Evolutionary conservation across 1,140 invertebrate species (phyloP), one percentile per base, ranked within the genome.

Genomic region (Phocides pigmalion): DNA sequence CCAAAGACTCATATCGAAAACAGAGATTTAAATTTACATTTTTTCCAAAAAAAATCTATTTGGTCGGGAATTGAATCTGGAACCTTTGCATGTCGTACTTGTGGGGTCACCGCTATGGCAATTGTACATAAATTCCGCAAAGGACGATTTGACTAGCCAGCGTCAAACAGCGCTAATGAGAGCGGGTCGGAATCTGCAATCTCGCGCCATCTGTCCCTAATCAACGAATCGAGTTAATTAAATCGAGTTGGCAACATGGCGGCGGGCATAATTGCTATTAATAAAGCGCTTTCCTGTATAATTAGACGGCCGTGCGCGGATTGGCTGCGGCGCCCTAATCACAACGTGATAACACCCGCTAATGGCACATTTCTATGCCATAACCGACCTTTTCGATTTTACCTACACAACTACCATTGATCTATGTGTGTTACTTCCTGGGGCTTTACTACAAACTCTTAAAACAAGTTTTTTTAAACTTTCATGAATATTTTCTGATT

Each of bases 231-330:
- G 71, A 90, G 84, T 89, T 88, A 89, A 90, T 90, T 86, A 90
- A 90, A 89, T 88, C 85, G 85, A 80, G 75, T 79, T 76, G 72
- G 83, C 85, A 90, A 84, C 83, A 89, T 89, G 88, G 88, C 88
- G 84, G 79, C 80, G 64, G 76, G 75, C 79, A 79, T 89, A 86
- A 90, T 89, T 88, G 88, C 88, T 89, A 90, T 84, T 90, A 89
- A 90, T 90, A 90, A 87, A 89, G 84, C 79, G 84, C 83, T 87
- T 85, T 87, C 84, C 88, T 88, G 83, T 89, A 86, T 89, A 90
- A 90, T 90, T 86, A 87, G 86, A 81, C 66, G 75, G 72, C 72
- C 61, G 76, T 54, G 73, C 81, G 76, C 83, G 78, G 84, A 89
- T 88, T 88, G 88, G 86, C 75, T 78, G 76, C 72, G 70, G 76